These are phyloP conservation scores for Saccopteryx bilineata DNA, from an alignment of 2,113 vertebrate genomes.

Conservation along the genomic window DNA sequence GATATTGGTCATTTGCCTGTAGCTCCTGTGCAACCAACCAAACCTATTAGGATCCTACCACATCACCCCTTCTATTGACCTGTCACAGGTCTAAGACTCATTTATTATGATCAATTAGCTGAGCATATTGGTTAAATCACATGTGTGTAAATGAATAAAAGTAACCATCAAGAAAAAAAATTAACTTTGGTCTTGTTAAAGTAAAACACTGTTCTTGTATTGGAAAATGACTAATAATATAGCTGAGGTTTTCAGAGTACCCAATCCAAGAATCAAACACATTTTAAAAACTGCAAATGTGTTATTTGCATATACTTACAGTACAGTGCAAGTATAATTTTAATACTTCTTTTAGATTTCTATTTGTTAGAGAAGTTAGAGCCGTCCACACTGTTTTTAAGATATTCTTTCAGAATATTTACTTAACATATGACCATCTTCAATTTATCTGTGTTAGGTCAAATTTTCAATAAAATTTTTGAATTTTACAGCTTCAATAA, in stretches of 20 bases:
- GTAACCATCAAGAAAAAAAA: not conserved
- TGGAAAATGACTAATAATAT: not conserved
- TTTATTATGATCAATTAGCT: not conserved
- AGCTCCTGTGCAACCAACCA: not conserved
- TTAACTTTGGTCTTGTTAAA: constrained; percentile 20
- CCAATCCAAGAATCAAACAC: not conserved
- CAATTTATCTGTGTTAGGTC: not conserved
- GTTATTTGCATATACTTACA: constrained; percentile 26
- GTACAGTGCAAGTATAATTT: constrained; percentile 13
- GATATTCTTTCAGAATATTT: constrained; percentile 34
- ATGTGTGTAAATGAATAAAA: constrained; percentile 1
- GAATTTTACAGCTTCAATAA: constrained; percentile 24
- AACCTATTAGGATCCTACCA: not conserved
- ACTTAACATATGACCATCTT: not conserved
- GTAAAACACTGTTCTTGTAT: not conserved
- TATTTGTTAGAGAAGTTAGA: constrained; percentile 54
- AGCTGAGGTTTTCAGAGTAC: not conserved
- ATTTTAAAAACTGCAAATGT: constrained; percentile 35
- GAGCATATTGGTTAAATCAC: not conserved
- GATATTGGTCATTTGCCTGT: not conserved
- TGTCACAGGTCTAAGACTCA: not conserved
- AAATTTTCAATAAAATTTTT: constrained; percentile 59
- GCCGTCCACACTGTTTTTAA: constrained; percentile 4
- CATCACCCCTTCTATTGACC: not conserved
- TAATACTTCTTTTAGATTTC: constrained; percentile 27